Evolutionary conservation across 1,140 invertebrate genomes (phyloP).

Genomic region (Aporrectodea caliginosa): DNA sequence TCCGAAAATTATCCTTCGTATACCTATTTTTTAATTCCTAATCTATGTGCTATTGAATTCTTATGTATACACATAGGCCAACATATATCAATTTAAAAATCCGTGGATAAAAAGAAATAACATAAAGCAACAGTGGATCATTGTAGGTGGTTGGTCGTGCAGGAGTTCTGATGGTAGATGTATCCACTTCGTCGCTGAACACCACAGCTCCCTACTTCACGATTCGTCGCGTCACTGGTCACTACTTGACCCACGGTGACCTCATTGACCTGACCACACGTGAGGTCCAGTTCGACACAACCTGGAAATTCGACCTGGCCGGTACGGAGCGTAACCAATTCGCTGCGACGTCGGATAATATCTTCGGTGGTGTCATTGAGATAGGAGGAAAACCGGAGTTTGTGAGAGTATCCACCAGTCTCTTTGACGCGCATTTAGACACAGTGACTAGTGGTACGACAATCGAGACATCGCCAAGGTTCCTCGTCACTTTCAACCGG

Average conservation of each 20-base stretch:
- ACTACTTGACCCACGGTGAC: slow-evolving; percentile 36
- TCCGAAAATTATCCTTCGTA: too few relatives aligned
- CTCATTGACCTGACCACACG: slow-evolving; percentile 31
- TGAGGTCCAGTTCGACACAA: slow-evolving; percentile 36
- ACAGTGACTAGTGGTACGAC: not conserved
- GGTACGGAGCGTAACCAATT: not conserved
- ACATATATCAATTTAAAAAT: too few relatives aligned
- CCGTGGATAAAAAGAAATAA: too few relatives aligned
- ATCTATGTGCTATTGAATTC: too few relatives aligned
- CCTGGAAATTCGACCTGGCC: slow-evolving; percentile 27
- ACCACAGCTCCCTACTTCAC: not conserved
- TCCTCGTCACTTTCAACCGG: not conserved
- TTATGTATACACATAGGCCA: too few relatives aligned
- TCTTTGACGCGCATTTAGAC: not conserved
- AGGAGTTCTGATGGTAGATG: slow-evolving; percentile 20
- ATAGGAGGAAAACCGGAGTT: not conserved
- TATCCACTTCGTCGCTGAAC: not conserved
- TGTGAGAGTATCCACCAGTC: not conserved
- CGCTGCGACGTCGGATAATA: not conserved
- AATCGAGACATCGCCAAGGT: not conserved
- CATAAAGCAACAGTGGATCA: too few relatives aligned
- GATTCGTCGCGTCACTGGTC: slow-evolving; percentile 31
- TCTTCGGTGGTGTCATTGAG: not conserved
- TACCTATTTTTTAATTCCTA: too few relatives aligned
- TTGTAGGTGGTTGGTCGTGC: not conserved